Percentiles rank a stretch among this genome's conserved stretches.
These are phyloP conservation scores for Oncorhynchus clarkii DNA, from an alignment of 2,113 vertebrate species.

Conservation along the genomic window DNA sequence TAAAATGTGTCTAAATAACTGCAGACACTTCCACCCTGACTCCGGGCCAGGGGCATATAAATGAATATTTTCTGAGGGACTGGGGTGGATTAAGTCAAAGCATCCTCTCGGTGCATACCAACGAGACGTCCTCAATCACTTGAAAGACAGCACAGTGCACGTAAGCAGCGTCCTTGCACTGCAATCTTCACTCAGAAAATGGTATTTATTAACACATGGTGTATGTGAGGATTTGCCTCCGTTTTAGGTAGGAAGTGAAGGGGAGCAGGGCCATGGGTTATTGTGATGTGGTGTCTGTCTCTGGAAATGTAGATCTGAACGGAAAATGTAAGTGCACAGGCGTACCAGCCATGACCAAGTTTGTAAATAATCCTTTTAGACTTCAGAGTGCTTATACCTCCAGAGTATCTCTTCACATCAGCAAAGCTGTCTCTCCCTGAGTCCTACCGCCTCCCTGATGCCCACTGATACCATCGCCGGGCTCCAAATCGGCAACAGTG, in stretches of 20 bases:
- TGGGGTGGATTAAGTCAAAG: constrained; percentile 12
- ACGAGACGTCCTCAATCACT: constrained; percentile 36
- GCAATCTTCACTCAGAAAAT: constrained; percentile 19
- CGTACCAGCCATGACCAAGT: constrained; percentile 36
- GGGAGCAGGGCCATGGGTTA: background rate
- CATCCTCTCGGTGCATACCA: constrained; percentile 19
- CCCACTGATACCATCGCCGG: constrained; percentile 53
- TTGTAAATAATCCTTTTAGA: constrained; percentile 57
- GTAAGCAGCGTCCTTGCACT: background rate
- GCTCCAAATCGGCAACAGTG: constrained; percentile 62
- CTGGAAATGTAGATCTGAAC: constrained; percentile 29
- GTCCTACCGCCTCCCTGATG: constrained; percentile 50
- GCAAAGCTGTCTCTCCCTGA: constrained; percentile 44
- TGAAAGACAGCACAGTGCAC: background rate
- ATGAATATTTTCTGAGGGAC: constrained; percentile 23
- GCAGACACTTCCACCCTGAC: constrained; percentile 32
- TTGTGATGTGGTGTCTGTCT: constrained; percentile 2
- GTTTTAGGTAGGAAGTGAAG: background rate
- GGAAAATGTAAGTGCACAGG: constrained; percentile 24
- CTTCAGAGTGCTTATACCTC: constrained; percentile 30
- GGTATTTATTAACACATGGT: constrained; percentile 6
- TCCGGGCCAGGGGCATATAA: constrained; percentile 2
- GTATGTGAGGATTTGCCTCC: background rate
- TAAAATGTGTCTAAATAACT: constrained; percentile 30
- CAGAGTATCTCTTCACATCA: constrained; percentile 56